Evolutionary conservation across 2,797 vertebrate genomes (phyloP).

Genomic region (Sebastes vulpes): DNA sequence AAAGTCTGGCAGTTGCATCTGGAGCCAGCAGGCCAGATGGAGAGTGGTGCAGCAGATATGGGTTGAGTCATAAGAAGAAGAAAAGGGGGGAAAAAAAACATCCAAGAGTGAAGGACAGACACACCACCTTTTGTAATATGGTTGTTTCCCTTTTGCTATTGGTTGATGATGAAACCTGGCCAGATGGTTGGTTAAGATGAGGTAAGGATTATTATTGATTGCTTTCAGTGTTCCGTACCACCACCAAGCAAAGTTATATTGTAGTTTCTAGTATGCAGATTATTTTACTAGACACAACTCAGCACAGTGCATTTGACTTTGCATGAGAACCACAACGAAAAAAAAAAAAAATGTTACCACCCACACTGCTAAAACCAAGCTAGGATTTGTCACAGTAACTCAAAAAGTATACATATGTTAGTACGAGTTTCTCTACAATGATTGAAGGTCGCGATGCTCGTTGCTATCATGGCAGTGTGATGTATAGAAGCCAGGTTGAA

Average conservation of each 20-base stretch:
- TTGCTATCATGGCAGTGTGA: neutral
- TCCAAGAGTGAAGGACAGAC: slow-evolving; percentile 47
- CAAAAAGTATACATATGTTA: neutral
- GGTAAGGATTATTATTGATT: neutral
- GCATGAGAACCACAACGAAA: neutral
- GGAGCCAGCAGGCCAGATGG: slow-evolving; percentile 85
- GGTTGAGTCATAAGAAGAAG: slow-evolving; percentile 63
- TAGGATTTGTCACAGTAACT: slow-evolving; percentile 1
- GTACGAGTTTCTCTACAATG: neutral
- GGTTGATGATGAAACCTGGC: slow-evolving; percentile 8
- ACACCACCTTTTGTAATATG: slow-evolving; percentile 36
- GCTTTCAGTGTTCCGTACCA: too few species aligned
- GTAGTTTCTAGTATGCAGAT: neutral
- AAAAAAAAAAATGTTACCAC: neutral
- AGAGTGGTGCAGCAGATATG: slow-evolving; percentile 67
- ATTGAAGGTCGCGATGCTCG: neutral
- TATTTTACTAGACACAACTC: neutral
- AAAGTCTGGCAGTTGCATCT: slow-evolving; percentile 81
- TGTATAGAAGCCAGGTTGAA: neutral
- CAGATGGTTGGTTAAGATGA: neutral
- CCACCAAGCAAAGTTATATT: too few species aligned
- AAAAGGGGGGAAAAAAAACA: slow-evolving; percentile 20
- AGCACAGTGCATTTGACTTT: neutral
- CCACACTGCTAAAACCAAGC: neutral
- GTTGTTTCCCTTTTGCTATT: slow-evolving; percentile 28